phyloP scores from a whole-genome alignment of 2,888 invertebrate genomes.

The Scaptomyza tumidula region DNA sequence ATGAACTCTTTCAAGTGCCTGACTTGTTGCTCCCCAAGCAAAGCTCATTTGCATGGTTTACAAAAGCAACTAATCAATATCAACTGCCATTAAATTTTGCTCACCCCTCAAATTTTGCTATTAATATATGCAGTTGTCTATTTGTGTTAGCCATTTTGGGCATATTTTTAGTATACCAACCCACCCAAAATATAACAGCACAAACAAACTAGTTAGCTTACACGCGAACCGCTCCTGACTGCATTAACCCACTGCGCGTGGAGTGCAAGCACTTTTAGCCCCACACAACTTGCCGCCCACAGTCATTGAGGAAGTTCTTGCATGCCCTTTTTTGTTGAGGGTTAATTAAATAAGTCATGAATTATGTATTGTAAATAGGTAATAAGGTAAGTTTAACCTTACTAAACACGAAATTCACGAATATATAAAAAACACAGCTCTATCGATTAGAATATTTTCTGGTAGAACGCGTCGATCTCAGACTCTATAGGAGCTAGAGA shows the following conservation, averaged over 20 bases:
- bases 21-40: conserved; percentile 37
- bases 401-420: too few relatives aligned
- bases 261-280: conserved; percentile 72
- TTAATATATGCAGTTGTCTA: conserved; percentile 44
- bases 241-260: conserved; percentile 74
- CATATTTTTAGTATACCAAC: conserved; percentile 40
- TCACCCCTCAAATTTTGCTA: conserved; percentile 5
- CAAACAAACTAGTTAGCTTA: conserved; percentile 21
- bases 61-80: conserved; percentile 45
- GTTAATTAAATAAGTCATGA: neutral
- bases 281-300: conserved; percentile 1
- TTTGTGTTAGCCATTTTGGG: conserved; percentile 26
- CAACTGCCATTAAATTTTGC: neutral
- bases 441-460: neutral
- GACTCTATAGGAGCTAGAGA: too few relatives aligned
- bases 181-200: neutral
- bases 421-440: neutral
- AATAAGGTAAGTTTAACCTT: too few relatives aligned
- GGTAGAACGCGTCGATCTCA: neutral
- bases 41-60: conserved; percentile 23
- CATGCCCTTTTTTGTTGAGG: neutral
- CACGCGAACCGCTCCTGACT: conserved; percentile 49
- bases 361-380: neutral
- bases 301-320: conserved; percentile 38
- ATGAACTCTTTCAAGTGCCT: neutral